Conservation (phyloP, 2,113 vertebrate species). For the Rissa tridactyla region DNA sequence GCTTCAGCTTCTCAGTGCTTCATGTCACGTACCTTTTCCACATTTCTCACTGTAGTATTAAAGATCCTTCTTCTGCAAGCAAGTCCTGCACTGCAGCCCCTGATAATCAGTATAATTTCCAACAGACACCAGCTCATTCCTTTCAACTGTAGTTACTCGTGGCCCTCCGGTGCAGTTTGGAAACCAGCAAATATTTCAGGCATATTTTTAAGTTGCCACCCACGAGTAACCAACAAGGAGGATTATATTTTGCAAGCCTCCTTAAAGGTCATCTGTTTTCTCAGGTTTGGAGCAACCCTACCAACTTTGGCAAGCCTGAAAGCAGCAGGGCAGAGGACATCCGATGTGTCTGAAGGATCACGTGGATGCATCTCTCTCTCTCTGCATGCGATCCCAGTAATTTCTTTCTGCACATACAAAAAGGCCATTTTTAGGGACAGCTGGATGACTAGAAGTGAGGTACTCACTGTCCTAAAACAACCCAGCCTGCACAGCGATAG, state of each 20-base stretch:
- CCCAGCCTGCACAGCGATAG: background rate
- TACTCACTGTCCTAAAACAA: background rate
- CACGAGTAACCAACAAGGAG: background rate
- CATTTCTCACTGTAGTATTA: accelerated
- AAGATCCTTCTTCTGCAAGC: background rate
- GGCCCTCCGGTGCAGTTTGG: background rate
- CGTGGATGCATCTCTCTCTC: background rate
- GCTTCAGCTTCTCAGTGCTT: background rate
- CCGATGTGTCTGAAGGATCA: accelerated
- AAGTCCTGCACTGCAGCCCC: background rate
- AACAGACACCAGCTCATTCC: background rate
- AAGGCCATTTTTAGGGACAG: background rate
- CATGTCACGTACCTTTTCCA: background rate
- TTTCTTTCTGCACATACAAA: background rate
- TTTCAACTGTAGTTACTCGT: background rate
- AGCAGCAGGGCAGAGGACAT: background rate
- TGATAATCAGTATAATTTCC: background rate
- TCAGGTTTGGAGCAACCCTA: background rate
- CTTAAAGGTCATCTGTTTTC: background rate
- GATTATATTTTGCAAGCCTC: background rate
- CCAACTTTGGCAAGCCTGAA: background rate
- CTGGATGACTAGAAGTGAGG: background rate
- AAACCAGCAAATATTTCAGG: background rate
- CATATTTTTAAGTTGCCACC: background rate
- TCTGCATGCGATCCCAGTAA: background rate